Evolutionary conservation across 2,113 vertebrate genomes (phyloP).

Genomic region (Fulica atra): DNA sequence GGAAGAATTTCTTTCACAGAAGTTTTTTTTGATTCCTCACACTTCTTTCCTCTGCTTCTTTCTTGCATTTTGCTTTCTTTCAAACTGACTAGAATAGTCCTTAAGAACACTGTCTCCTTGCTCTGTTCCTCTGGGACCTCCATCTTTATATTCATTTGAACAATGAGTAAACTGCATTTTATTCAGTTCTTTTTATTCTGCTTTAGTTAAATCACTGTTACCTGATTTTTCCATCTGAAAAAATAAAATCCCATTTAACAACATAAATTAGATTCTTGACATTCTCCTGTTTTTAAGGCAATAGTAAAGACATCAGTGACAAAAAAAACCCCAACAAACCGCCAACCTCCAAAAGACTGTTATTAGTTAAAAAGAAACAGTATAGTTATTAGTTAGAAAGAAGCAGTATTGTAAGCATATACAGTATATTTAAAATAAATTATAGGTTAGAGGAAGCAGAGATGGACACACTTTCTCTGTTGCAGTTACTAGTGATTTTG

Average conservation of each 20-base stretch:
- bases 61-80: background rate
- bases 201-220: background rate
- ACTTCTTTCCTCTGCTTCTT: background rate
- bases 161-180: background rate
- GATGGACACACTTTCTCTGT: constrained; percentile 25
- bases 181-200: background rate
- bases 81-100: background rate
- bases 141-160: background rate
- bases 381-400: background rate
- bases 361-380: background rate
- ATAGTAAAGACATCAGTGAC: background rate
- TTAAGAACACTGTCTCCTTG: background rate
- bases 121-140: background rate
- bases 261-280: background rate
- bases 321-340: background rate
- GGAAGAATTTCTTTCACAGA: background rate
- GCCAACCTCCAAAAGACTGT: background rate
- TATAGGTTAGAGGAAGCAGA: constrained; percentile 43
- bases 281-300: constrained; percentile 5
- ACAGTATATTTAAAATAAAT: constrained; percentile 49
- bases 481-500: constrained; percentile 13
- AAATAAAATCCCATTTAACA: background rate
- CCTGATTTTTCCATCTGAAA: background rate
- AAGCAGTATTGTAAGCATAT: background rate
- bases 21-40: background rate